These are phyloP conservation scores for Callorhinus ursinus DNA, from an alignment of 2,113 vertebrate genomes.

Conservation along the genomic window DNA sequence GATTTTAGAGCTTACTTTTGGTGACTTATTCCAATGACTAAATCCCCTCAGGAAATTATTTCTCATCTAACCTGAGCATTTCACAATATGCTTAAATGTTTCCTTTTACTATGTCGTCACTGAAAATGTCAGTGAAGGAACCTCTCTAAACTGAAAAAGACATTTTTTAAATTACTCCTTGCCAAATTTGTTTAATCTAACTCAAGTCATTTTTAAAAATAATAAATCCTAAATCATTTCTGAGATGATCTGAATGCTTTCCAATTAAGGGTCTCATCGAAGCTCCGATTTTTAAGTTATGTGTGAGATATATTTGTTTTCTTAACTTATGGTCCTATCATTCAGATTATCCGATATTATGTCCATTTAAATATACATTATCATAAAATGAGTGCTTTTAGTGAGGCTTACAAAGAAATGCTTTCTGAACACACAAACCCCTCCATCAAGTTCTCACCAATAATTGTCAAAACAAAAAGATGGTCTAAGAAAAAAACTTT, in stretches of 20 bases:
- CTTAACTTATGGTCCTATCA: neutral
- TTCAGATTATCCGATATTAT: slow-evolving; percentile 47
- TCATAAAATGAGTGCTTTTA: slow-evolving; percentile 46
- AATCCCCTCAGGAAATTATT: slow-evolving; percentile 57
- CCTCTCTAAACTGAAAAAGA: slow-evolving; percentile 33
- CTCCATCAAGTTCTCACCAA: slow-evolving; percentile 66
- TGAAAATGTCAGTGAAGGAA: slow-evolving; percentile 4
- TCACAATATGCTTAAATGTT: slow-evolving; percentile 38
- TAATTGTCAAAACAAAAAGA: slow-evolving; percentile 80
- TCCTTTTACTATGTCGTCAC: neutral
- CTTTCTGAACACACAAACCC: slow-evolving; percentile 52
- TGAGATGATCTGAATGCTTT: neutral
- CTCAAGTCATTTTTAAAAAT: neutral
- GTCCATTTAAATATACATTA: neutral
- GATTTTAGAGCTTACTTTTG: slow-evolving; percentile 41
- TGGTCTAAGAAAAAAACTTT: slow-evolving; percentile 52
- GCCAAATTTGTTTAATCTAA: neutral
- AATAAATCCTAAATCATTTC: slow-evolving; percentile 16
- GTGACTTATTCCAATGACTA: slow-evolving; percentile 57
- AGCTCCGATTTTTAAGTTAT: neutral
- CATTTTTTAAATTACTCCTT: neutral
- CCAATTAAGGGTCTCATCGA: neutral
- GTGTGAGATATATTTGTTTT: neutral
- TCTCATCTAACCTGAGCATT: slow-evolving; percentile 62
- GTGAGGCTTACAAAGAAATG: slow-evolving; percentile 56